Conservation (phyloP, 2,113 vertebrate species). For the Cisticola juncidis region DNA sequence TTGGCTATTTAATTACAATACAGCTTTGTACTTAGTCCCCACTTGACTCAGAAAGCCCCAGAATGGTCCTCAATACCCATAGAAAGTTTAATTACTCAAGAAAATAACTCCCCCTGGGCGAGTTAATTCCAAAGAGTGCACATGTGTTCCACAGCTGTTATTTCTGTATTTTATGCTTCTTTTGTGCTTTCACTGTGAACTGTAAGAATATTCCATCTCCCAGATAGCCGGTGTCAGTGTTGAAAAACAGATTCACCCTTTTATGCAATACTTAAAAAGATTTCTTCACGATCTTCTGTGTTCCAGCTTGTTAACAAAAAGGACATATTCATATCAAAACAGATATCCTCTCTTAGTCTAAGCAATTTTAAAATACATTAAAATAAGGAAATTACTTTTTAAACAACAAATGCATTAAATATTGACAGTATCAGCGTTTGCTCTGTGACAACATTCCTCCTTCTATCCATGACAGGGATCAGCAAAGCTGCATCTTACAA, state of each 20-base stretch:
- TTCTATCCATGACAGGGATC: constrained; percentile 11
- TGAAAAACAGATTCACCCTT: constrained; percentile 13
- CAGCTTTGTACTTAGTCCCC: neutral
- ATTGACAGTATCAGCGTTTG: constrained; percentile 1
- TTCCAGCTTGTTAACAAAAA: constrained; percentile 40
- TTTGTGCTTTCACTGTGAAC: neutral
- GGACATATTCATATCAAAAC: constrained; percentile 43
- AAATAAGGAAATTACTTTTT: constrained; percentile 45
- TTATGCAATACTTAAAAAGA: neutral
- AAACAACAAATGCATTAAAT: constrained; percentile 35
- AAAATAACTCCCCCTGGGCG: neutral
- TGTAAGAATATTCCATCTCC: neutral
- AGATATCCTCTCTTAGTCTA: neutral
- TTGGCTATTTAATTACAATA: constrained; percentile 4
- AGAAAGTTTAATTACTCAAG: constrained; percentile 29
- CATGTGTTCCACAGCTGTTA: neutral
- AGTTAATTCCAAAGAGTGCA: neutral
- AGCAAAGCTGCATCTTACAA: constrained; percentile 2
- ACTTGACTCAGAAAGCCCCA: constrained; percentile 7
- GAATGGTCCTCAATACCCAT: constrained; percentile 15
- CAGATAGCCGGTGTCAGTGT: neutral
- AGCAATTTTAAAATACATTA: constrained; percentile 43
- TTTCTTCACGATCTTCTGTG: neutral
- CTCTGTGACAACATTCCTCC: neutral
- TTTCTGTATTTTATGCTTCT: neutral